These are phyloP conservation scores for Allophyes oxyacanthae DNA, from an alignment of 2,888 invertebrate genomes.

Conservation along the genomic window DNA sequence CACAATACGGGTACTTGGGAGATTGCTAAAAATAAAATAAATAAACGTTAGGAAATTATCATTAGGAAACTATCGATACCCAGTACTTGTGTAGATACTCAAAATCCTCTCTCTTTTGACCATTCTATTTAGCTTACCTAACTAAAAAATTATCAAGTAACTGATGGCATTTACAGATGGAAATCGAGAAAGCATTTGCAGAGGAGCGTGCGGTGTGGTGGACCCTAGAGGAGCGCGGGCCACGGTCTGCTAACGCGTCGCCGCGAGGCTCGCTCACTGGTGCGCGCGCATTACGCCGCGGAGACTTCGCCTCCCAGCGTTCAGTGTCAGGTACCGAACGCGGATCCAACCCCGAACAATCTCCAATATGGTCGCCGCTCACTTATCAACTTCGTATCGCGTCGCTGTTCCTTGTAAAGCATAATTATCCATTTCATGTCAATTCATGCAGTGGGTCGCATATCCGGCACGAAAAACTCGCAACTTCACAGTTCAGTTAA, in stretches of 20 bases:
- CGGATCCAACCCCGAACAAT: conserved; percentile 51
- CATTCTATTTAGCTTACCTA: no score
- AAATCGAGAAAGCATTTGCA: conserved; percentile 94
- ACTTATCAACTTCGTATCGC: conserved; percentile 43
- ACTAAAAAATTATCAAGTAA: no score
- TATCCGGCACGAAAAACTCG: no score
- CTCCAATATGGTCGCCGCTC: conserved; percentile 54
- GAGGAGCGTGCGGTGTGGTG: conserved; percentile 97
- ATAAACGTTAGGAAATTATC: no score
- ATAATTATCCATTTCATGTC: conserved; percentile 5
- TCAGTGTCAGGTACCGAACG: conserved; percentile 90
- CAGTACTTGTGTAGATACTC: no score
- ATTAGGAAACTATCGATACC: no score
- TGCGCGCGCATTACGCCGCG: conserved; percentile 91
- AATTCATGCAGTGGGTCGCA: no score
- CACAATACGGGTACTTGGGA: no score
- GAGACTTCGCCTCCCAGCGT: conserved; percentile 93
- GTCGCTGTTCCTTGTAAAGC: conserved; percentile 29
- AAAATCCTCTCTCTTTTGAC: no score
- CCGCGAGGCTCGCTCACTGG: conserved; percentile 94
- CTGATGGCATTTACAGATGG: conserved; percentile 81
- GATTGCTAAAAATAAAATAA: no score
- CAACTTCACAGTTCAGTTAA: no score
- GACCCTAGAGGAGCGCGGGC: conserved; percentile 94
- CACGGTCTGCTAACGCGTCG: conserved; percentile 94